Evolutionary conservation across 2,113 vertebrate genomes (phyloP).

Genomic region (Rhadina sibilatrix): DNA sequence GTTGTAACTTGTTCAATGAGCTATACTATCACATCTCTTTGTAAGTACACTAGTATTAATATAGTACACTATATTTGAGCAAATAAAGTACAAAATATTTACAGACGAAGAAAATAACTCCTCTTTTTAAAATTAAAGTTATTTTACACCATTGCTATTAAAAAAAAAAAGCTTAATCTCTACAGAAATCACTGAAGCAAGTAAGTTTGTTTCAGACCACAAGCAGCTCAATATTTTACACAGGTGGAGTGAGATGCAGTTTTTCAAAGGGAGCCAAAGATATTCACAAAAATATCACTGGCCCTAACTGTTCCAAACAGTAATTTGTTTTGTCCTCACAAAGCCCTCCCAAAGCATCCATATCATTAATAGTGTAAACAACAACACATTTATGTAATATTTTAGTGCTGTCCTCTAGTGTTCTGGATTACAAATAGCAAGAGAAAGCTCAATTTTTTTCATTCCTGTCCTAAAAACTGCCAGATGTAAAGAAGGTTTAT

Average conservation of each 20-base stretch:
- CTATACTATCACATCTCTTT: neutral
- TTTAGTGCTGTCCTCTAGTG: slow-evolving; percentile 72
- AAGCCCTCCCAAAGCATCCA: neutral
- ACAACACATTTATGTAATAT: slow-evolving; percentile 43
- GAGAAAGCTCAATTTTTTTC: neutral
- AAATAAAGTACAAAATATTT: neutral
- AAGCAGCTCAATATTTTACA: neutral
- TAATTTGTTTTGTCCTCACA: neutral
- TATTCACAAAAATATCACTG: neutral
- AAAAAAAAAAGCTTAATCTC: neutral
- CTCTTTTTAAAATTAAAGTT: neutral
- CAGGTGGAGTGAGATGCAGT: neutral
- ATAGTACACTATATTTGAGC: accelerated
- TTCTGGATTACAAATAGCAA: slow-evolving; percentile 58
- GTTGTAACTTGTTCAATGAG: neutral
- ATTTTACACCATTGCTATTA: neutral
- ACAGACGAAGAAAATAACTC: neutral
- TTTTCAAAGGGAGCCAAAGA: neutral
- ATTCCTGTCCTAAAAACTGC: neutral
- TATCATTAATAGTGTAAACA: slow-evolving; percentile 32
- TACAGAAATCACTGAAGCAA: neutral
- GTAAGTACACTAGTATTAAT: neutral
- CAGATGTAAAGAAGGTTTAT: accelerated
- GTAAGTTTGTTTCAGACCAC: neutral
- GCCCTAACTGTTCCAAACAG: neutral